These are phyloP conservation scores for Thera britannica DNA, from an alignment of 2,888 invertebrate species.

Conservation along the genomic window DNA sequence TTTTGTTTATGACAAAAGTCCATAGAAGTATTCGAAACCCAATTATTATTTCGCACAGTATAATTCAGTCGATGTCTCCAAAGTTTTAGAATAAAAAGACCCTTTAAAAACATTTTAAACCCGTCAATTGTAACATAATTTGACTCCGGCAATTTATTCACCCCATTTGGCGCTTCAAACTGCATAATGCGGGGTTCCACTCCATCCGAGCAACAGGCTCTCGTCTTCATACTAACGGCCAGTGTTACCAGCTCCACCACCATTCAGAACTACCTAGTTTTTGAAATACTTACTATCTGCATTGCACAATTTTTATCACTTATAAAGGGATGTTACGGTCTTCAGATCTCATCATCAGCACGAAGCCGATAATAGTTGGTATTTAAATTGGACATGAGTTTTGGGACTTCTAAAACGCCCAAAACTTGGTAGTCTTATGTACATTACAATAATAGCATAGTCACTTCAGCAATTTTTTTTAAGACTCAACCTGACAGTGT, in stretches of 20 bases:
- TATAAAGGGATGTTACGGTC: too few relatives aligned
- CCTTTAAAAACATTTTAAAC: constrained; percentile 24
- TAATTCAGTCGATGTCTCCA: neutral
- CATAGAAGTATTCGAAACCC: neutral
- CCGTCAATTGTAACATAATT: constrained; percentile 34
- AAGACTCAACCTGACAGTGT: too few relatives aligned
- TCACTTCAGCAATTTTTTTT: too few relatives aligned
- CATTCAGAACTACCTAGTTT: neutral
- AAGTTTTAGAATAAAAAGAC: constrained; percentile 7
- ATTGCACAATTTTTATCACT: too few relatives aligned
- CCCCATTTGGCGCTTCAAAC: constrained; percentile 36
- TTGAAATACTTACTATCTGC: neutral
- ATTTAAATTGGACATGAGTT: too few relatives aligned
- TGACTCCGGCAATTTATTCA: constrained; percentile 37
- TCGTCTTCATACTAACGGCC: constrained; percentile 45
- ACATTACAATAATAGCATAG: too few relatives aligned
- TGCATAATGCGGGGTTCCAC: constrained; percentile 39
- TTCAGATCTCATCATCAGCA: too few relatives aligned
- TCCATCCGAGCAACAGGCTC: constrained; percentile 56
- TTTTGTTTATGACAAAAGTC: neutral
- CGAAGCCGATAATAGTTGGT: too few relatives aligned
- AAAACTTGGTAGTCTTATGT: too few relatives aligned
- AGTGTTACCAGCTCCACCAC: constrained; percentile 14
- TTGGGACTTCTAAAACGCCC: too few relatives aligned
- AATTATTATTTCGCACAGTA: neutral